Base-by-base conservation (phyloP, 2,797 vertebrate genomes). In the Pitangus sulphuratus region DNA sequence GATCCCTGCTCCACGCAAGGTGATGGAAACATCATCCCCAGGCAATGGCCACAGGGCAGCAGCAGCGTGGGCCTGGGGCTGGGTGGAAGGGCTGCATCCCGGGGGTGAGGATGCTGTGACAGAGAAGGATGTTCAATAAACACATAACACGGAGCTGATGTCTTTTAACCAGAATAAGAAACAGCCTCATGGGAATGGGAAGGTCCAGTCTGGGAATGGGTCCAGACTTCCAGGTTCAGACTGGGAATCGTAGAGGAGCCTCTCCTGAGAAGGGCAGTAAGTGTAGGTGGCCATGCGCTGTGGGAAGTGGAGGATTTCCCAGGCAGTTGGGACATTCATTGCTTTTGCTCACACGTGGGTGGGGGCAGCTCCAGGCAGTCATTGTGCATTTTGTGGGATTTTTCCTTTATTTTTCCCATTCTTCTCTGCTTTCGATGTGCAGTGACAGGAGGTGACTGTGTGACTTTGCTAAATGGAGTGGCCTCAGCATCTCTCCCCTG, bases 11-110 rank as follows among this genome's bases (percentile, higher is more conserved):
- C 60, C 35, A 1, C 0, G 0, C 54, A 42, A 35, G 64, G 65
- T 2, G 50, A 18, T 12, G 13, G 84, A 61, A 81, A 39, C 50
- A 0, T 10, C 2, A 3, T 53, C 54, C 84, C 45, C 60, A 48
- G 58, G 42, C 16, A 6, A 6, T 0, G 0, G 50, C 42, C 21
- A 1, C 0, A 0, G 62, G 60, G 35, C 62, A 21, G 57, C 0
- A 14, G 24, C 48, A 13, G 3, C 10, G 16, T 13, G 45, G 33
- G 74, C 28, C 44, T 3, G 7, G 9, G 68, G 45, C 26, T 19
- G 24, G 14, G 37, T 10, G 20, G 25, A 18, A 40, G 39, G 42
- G 18, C 26, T 61, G 21, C 24, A 9, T 28, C 61, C 9, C 4
- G 12, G 50, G 56, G 2, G 9, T 15, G 30, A 51, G 81, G 87